Base-by-base conservation (phyloP, 2,888 invertebrate species). In the Eupeodes latifasciatus region DNA sequence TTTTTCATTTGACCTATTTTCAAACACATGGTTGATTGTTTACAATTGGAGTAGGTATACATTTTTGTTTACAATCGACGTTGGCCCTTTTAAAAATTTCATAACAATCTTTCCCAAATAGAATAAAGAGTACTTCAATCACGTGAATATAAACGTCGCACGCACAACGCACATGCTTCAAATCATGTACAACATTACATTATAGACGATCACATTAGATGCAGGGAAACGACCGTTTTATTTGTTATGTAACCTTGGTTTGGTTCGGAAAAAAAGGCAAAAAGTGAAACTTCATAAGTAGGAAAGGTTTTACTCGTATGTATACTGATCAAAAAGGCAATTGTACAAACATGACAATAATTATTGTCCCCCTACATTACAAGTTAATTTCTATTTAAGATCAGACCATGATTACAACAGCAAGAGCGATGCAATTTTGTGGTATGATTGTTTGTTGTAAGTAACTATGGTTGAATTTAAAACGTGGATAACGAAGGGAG, bases 1-100 rank as follows among this genome's bases (percentile, higher is more conserved):
- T 57, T 44, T 72, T 72, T 57, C 19, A 67, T 59, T 83, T 78
- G 66, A 62, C 83, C 72, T 72, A 83, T 67, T 83, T 79, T n/a
- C 14, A 9, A 62, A 53, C 62, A 40, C n/a, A 11, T 55, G 55
- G 40, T 66, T 16, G 0, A 40, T 74, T 84, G 40, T 69, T 61
- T 67, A 55, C 44, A 66, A 36, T 36, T n/a, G 14, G n/a, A 36
- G 12, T 66, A 7, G 40, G 40, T 74, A 5, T 49, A 61, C 12
- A 12, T 14, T 36, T 12, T 55, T 57, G 55, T 36, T 64, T 64
- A 57, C 66, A 44, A 19, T 3, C 2, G 53, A 53, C 16, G 34
- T 5, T 4, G 55, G 55, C 81, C 81, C 81, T 81, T 76, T 53
- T 5, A n/a, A 9, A 61, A 9, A 16, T 80, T 61, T 36, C 57